phyloP scores from a whole-genome alignment of 2,113 vertebrate genomes.

The Castor canadensis region DNA sequence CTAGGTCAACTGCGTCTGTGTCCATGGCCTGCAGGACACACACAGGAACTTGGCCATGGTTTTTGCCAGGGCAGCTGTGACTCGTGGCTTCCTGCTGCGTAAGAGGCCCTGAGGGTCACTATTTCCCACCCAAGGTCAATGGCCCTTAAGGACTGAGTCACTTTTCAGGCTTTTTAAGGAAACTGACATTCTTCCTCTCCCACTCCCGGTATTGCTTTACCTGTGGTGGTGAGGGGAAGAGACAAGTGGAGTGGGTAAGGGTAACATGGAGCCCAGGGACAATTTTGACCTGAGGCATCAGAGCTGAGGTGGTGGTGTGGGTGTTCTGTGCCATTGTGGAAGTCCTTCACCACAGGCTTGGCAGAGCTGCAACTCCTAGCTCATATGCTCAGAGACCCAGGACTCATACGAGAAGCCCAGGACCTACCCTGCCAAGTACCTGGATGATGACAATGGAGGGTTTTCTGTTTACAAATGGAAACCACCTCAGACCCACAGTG shows the following conservation, averaged over 20 bases:
- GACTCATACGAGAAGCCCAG: no score
- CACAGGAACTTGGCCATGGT: constrained; percentile 14
- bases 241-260: no score
- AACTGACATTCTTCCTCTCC: neutral
- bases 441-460: neutral
- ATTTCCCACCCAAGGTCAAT: neutral
- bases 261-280: neutral
- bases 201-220: neutral
- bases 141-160: neutral
- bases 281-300: neutral
- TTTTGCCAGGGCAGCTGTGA: neutral
- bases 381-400: neutral
- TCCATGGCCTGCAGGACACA: neutral
- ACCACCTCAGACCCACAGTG: neutral
- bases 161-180: neutral
- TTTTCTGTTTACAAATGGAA: neutral
- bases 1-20: neutral
- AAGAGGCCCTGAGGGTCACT: neutral
- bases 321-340: neutral
- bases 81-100: neutral
- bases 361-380: neutral
- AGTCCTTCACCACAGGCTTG: neutral
- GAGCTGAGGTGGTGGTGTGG: neutral
- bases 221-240: neutral
- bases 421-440: neutral